Evolutionary conservation across 2,113 vertebrate genomes (phyloP).

Genomic region (Ageneiosus marmoratus): DNA sequence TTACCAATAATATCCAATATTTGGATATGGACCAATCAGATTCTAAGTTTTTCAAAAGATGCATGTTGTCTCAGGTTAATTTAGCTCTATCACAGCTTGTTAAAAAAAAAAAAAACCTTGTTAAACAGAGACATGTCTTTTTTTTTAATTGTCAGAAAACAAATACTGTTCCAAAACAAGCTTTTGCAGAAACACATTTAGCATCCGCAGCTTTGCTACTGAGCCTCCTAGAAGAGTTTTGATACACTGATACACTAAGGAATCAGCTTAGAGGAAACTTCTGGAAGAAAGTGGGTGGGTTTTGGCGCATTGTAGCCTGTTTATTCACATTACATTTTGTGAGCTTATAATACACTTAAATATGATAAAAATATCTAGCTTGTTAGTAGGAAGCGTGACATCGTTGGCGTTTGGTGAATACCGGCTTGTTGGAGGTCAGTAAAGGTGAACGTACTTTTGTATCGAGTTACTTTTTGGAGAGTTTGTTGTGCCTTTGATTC

Average conservation of each 20-base stretch:
- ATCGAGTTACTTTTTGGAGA: background rate
- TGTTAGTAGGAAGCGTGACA: background rate
- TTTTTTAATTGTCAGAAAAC: conserved; percentile 5
- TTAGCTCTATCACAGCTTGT: conserved; percentile 3
- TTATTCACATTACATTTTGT: background rate
- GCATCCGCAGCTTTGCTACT: background rate
- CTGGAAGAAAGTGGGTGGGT: background rate
- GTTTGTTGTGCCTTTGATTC: background rate
- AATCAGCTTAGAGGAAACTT: background rate
- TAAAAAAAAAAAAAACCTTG: background rate
- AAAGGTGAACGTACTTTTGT: background rate
- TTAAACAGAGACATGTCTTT: background rate
- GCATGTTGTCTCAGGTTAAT: background rate
- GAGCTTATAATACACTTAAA: background rate
- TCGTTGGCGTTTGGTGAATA: background rate
- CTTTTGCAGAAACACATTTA: background rate
- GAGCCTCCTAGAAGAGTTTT: background rate
- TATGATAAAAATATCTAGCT: background rate
- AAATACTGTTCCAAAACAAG: background rate
- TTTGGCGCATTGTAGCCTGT: background rate
- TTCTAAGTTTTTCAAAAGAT: background rate
- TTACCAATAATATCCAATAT: no score
- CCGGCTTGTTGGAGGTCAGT: background rate
- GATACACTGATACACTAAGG: background rate
- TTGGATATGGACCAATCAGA: background rate